These are phyloP conservation scores for Drosophila biarmipes DNA, from an alignment of 1,140 invertebrate genomes.

Conservation along the genomic window DNA sequence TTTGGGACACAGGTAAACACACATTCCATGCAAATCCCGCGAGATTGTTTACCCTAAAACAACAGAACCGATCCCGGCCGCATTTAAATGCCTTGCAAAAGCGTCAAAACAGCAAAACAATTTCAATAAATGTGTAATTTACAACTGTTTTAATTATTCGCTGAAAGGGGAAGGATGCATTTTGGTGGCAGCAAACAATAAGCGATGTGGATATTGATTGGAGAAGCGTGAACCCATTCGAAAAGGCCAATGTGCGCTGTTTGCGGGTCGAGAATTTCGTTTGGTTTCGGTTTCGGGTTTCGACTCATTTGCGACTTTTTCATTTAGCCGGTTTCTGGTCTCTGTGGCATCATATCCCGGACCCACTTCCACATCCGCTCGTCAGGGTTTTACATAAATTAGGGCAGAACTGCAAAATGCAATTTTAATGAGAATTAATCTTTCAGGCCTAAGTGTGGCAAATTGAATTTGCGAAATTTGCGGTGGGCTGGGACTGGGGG, in stretches of 20 bases:
- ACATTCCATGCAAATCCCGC: constrained; percentile 13
- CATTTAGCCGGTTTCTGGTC: constrained; percentile 13
- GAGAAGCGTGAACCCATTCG: constrained; percentile 1
- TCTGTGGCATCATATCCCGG: constrained; percentile 41
- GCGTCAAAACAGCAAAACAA: constrained; percentile 25
- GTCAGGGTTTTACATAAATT: constrained; percentile 44
- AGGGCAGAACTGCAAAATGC: constrained; percentile 44
- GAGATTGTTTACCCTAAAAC: constrained; percentile 22
- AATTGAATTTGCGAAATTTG: constrained; percentile 58
- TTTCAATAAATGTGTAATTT: constrained; percentile 45
- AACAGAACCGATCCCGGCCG: constrained; percentile 12
- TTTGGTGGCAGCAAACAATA: constrained; percentile 14
- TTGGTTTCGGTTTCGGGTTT: neutral
- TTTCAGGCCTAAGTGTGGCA: constrained; percentile 51
- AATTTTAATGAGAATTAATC: constrained; percentile 71
- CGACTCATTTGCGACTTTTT: constrained; percentile 31
- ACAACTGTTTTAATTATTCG: constrained; percentile 47
- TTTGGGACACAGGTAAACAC: constrained; percentile 7
- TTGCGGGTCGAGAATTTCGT: constrained; percentile 5
- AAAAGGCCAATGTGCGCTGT: neutral
- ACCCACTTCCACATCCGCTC: constrained; percentile 54
- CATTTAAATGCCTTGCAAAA: constrained; percentile 18
- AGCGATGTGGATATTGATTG: constrained; percentile 26
- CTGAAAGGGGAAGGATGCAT: too few species aligned
- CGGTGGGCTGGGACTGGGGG: neutral